phyloP scores from a whole-genome alignment of 1,140 invertebrate species.

The Belonocnema kinseyi region DNA sequence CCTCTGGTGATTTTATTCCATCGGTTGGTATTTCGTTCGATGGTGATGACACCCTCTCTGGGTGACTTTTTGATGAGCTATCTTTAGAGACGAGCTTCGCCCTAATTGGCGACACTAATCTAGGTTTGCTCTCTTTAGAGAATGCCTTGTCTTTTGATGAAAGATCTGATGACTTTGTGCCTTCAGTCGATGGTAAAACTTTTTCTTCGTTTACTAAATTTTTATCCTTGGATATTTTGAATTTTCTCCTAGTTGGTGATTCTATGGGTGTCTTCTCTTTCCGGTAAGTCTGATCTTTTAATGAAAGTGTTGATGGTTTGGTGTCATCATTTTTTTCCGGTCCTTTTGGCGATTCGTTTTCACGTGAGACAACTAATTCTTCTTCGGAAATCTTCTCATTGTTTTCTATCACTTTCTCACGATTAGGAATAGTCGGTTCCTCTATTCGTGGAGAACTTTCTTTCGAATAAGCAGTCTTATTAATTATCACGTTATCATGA shows the following conservation, averaged over 20 bases:
- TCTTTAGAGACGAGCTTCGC: slow-evolving; percentile 29
- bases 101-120: slow-evolving; percentile 27
- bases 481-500: no score
- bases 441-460: no score
- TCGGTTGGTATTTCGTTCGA: slow-evolving; percentile 25
- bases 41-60: slow-evolving; percentile 30
- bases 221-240: not conserved
- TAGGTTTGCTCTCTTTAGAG: slow-evolving; percentile 18
- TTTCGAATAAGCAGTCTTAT: no score
- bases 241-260: not conserved
- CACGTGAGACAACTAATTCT: no score
- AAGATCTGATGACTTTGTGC: slow-evolving; percentile 37
- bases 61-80: slow-evolving; percentile 25
- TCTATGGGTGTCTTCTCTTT: not conserved
- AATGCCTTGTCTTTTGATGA: slow-evolving; percentile 41
- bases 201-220: not conserved
- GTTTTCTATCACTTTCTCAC: slow-evolving; percentile 13
- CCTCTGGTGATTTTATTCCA: slow-evolving; percentile 25
- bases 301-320: not conserved
- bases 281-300: no score
- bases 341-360: slow-evolving; percentile 7
- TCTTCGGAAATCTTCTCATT: no score
- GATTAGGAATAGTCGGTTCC: not conserved
- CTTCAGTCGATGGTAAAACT: not conserved
- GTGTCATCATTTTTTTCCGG: slow-evolving; percentile 39